A percentile compares a stretch with the other conserved stretches of the same genome.
Evolutionary conservation across 2,888 invertebrate genomes (phyloP).

Genomic region (Drosophila anomelani): DNA sequence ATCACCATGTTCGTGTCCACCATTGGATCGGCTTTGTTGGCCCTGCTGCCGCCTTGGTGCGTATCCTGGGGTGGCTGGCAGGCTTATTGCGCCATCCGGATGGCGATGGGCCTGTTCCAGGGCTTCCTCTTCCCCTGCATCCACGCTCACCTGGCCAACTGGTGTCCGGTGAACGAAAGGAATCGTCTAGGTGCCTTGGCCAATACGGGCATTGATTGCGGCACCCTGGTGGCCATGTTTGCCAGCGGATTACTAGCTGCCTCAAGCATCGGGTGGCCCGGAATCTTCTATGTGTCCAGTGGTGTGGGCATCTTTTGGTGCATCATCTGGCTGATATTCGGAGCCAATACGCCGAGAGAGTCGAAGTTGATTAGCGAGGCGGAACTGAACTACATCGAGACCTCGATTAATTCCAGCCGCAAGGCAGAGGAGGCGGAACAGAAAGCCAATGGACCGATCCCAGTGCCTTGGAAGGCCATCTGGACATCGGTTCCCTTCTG

Average conservation of each 20-base stretch:
- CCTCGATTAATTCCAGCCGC: conserved; percentile 78
- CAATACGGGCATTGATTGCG: conserved; percentile 88
- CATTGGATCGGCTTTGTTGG: conserved; percentile 88
- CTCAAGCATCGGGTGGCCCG: conserved; percentile 88
- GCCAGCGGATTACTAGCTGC: conserved; percentile 87
- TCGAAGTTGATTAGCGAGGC: conserved; percentile 86
- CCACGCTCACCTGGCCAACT: conserved; percentile 88
- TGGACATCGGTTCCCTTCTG: conserved; percentile 88
- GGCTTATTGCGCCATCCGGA: conserved; percentile 87
- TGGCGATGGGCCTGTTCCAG: conserved; percentile 88
- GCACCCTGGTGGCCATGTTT: conserved; percentile 88
- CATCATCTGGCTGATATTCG: conserved; percentile 86
- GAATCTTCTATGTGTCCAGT: conserved; percentile 88
- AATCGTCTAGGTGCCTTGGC: conserved; percentile 87
- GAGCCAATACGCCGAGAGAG: conserved; percentile 86
- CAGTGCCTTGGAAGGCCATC: conserved; percentile 88
- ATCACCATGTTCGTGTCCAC: conserved; percentile 87
- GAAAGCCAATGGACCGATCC: conserved; percentile 65
- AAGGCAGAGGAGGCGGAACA: conserved; percentile 23
- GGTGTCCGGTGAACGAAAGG: conserved; percentile 88
- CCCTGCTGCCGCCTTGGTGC: conserved; percentile 88
- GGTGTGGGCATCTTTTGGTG: conserved; percentile 85
- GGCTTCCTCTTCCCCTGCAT: conserved; percentile 88
- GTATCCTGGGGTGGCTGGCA: conserved; percentile 88
- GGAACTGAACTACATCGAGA: conserved; percentile 87